Conservation (phyloP, 2,888 invertebrate species). For the Loripinus fragilis region DNA sequence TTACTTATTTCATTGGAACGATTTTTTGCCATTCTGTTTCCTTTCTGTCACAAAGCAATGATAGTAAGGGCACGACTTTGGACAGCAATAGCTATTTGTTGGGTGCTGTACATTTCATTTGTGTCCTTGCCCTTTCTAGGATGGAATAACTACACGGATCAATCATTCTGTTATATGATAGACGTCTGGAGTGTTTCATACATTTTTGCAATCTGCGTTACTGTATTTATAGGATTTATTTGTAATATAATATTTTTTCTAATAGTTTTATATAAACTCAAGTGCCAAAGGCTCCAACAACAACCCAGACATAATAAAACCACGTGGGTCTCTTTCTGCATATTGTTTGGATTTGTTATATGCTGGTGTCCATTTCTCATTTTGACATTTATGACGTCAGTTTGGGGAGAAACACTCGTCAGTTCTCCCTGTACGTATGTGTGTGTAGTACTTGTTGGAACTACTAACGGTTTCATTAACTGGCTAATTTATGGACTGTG, state of each 20-base stretch:
- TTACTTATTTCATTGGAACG: background rate
- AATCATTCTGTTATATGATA: background rate
- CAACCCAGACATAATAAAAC: background rate
- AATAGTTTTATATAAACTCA: background rate
- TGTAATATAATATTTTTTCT: background rate
- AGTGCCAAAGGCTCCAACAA: background rate
- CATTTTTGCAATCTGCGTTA: background rate
- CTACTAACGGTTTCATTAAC: background rate
- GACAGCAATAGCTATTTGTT: background rate
- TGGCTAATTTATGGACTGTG: background rate
- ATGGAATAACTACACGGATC: background rate
- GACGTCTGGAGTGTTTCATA: background rate
- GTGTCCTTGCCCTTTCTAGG: background rate
- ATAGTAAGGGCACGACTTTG: background rate
- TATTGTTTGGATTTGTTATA: background rate
- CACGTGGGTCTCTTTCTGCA: background rate
- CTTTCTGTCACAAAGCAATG: background rate
- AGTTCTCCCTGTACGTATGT: background rate
- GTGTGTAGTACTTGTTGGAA: background rate
- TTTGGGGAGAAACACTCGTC: background rate
- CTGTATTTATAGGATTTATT: background rate
- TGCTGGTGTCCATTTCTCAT: slow-evolving; percentile 1
- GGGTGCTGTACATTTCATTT: background rate
- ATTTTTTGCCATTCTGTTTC: background rate
- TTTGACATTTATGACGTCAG: background rate